Conservation (phyloP, 1,140 invertebrate species). For the Ephestia elutella region DNA sequence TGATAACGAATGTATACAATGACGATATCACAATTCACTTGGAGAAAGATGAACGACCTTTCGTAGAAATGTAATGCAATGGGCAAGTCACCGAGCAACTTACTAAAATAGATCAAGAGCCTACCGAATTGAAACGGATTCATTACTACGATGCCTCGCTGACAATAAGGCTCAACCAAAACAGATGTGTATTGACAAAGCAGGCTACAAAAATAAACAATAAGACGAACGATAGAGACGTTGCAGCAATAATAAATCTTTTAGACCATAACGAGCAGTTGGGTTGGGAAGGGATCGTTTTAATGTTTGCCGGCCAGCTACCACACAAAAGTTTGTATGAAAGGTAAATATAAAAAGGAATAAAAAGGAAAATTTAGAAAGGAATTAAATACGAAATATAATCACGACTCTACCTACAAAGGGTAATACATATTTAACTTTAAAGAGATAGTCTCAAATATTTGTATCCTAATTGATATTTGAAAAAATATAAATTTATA, state of each 20-base stretch:
- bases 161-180: constrained; percentile 25
- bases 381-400: neutral
- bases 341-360: neutral
- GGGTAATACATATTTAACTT: no score
- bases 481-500: no score
- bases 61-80: constrained; percentile 3
- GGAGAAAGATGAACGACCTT: constrained; percentile 16
- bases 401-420: no score
- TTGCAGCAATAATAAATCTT: constrained; percentile 31
- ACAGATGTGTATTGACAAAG: constrained; percentile 40
- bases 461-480: no score
- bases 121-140: constrained; percentile 17
- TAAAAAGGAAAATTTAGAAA: neutral
- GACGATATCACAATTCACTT: constrained; percentile 31
- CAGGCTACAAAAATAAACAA: constrained; percentile 37
- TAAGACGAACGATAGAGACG: constrained; percentile 16
- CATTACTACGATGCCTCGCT: constrained; percentile 10
- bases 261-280: constrained; percentile 16
- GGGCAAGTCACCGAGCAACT: neutral
- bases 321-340: neutral
- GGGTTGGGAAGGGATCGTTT: constrained; percentile 9
- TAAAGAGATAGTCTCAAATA: no score
- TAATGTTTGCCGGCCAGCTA: neutral
- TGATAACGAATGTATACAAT: constrained; percentile 68
- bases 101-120: neutral